Evolutionary conservation across 2,113 vertebrate species (phyloP).

Genomic region (Platysteira castanea): DNA sequence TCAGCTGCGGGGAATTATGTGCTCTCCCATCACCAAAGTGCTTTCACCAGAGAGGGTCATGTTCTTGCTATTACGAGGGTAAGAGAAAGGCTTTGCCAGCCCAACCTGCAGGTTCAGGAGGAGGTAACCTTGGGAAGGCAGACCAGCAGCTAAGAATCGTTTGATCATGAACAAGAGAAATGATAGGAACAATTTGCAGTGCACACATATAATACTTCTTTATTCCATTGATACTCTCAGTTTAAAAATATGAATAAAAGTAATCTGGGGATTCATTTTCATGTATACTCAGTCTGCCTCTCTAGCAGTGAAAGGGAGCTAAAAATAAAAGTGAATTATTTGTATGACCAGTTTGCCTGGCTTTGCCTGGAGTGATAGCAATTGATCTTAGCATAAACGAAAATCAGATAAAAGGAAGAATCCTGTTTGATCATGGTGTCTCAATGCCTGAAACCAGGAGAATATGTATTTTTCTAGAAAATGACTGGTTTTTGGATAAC

Average conservation of each 20-base stretch:
- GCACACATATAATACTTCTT: neutral
- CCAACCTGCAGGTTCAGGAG: neutral
- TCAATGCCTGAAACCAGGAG: neutral
- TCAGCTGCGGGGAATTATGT: neutral
- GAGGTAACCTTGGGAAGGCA: neutral
- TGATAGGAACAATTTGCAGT: neutral
- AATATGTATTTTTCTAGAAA: neutral
- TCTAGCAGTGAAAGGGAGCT: neutral
- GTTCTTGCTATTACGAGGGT: neutral
- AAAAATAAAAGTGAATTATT: neutral
- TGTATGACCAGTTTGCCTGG: neutral
- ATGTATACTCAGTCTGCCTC: neutral
- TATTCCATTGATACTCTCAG: neutral
- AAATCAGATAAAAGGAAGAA: neutral
- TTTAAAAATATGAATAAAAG: neutral
- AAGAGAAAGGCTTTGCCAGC: neutral
- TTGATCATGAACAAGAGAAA: neutral
- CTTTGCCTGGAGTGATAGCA: neutral
- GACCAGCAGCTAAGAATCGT: neutral
- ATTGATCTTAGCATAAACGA: neutral
- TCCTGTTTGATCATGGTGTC: neutral
- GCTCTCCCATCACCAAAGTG: neutral
- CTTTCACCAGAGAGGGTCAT: fast-evolving
- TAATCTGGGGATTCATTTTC: neutral
- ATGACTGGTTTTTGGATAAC: neutral